phyloP scores from a whole-genome alignment of 2,888 invertebrate genomes.

The Muscina levida region DNA sequence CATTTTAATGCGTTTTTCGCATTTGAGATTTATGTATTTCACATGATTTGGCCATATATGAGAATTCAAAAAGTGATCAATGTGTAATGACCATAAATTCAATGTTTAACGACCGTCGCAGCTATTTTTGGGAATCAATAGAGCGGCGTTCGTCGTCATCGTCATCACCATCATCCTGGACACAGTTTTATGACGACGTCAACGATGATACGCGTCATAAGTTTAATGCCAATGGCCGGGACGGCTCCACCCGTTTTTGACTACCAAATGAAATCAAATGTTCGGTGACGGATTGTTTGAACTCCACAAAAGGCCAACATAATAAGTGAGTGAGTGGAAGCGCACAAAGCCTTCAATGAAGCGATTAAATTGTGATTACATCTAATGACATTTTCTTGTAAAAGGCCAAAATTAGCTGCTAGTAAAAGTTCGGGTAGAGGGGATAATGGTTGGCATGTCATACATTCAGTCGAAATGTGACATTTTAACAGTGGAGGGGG shows the following conservation, averaged over 20 bases:
- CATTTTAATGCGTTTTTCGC: not conserved
- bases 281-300: conserved; percentile 9
- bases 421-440: too few relatives aligned
- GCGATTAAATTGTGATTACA: too few relatives aligned
- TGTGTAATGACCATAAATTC: conserved; percentile 36
- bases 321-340: too few relatives aligned
- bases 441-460: too few relatives aligned
- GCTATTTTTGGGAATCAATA: conserved; percentile 33
- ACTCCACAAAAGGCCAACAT: conserved; percentile 43
- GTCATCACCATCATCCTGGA: too few relatives aligned
- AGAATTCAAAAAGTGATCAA: conserved; percentile 14
- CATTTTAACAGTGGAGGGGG: too few relatives aligned
- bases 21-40: conserved; percentile 33
- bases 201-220: conserved; percentile 60
- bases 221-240: not conserved
- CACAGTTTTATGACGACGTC: not conserved
- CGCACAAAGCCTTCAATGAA: not conserved
- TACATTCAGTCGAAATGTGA: too few relatives aligned
- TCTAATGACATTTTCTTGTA: too few relatives aligned
- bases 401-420: too few relatives aligned
- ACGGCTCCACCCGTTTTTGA: not conserved
- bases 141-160: not conserved
- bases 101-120: conserved; percentile 32
- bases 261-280: conserved; percentile 13
- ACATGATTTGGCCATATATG: conserved; percentile 19